Evolutionary conservation across 2,888 invertebrate genomes (phyloP), one percentile per base, ranked within the genome.

Genomic region (Phlogophora meticulosa): DNA sequence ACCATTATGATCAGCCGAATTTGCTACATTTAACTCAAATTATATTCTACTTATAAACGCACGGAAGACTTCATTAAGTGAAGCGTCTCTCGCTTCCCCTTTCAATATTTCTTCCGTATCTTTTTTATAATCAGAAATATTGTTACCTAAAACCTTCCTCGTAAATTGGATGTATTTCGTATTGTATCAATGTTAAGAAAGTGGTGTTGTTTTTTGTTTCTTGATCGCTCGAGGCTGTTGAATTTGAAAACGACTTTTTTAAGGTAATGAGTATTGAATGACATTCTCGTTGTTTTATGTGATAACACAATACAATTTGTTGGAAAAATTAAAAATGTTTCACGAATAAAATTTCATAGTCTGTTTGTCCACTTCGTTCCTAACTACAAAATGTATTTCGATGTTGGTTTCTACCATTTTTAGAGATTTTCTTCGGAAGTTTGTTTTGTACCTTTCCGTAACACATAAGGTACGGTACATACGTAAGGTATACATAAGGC

Each of bases 1-100:
- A 66, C 72, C 73, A 77, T 83, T 83, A 83, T 83, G 80, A 82
- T 84, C 83, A 82, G 78, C 73, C 80, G 80, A 85, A 83, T 72
- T 77, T 72, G 80, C 76, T 78, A 76, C 83, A 84, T 86, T 86
- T 80, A 85, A 85, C 72, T 65, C 72, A 74, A 79, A 79, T 79
- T 82, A 75, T 72, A 72, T 75, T 71, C 57, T 69, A 65, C 65
- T 76, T 81, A 80, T 48, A 69, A 75, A 72, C 66, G 56, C 66
- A 67, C 52, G 55, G 32, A 66, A 70, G 59, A 72, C 52, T 76
- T 77, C 68, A 74, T 72, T 76, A 80, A 52, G 28, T 57, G 46
- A 66, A 69, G 58, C 53, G 66, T 72, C 58, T 65, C 28, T 42
- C 32, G 48, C 53, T 63, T 73, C 65, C 69, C 59, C 45, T 70